Base-by-base conservation (phyloP, 2,888 invertebrate species). In the Cephus rjabovi region DNA sequence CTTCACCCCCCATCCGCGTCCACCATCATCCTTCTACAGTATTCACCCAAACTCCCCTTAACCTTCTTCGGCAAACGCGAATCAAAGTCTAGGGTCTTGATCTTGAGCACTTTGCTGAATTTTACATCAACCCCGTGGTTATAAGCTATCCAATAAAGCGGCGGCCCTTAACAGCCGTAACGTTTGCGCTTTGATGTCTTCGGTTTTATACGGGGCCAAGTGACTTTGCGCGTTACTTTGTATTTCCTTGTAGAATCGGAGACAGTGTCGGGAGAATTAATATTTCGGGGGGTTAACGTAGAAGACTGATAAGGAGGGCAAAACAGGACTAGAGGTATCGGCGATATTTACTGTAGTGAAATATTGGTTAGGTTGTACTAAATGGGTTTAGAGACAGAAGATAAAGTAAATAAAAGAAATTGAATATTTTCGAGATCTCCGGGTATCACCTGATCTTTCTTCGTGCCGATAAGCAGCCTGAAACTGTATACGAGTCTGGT, bases 71-170 rank as follows among this genome's bases (percentile, higher is more conserved):
- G 80, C 75, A 83, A 85, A 83, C 83, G 83, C 79, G 81, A 79
- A 80, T 75, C 79, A 79, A 83, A 83, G 77, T 82, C 79, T 71
- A 23, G 80, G 80, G 81, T 73, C 56, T 75, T 75, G 82, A 84
- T 81, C 23, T 56, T 85, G 83, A 83, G 81, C 89, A 87, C 87
- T 89, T 89, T 87, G 84, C 83, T 82, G 80, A 85, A 85, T 87
- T 88, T 87, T 88, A 85, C 86, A 82, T 84, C 83, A 83, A 83
- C 84, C 82, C 84, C 82, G 85, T 83, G 85, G 86, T 86, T 86
- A 86, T 83, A 84, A 84, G 80, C 87, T 87, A 89, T 89, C 89
- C 89, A 90, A 90, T 90, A 89, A 89, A 89, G 88, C 84, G 85
- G 85, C 84, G 85, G 85, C 84, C 86, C 81, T 84, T 83, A 68